Evolutionary conservation across 2,888 invertebrate species (phyloP), one percentile per base, ranked within the genome.

Genomic region (Zonitis immaculata): DNA sequence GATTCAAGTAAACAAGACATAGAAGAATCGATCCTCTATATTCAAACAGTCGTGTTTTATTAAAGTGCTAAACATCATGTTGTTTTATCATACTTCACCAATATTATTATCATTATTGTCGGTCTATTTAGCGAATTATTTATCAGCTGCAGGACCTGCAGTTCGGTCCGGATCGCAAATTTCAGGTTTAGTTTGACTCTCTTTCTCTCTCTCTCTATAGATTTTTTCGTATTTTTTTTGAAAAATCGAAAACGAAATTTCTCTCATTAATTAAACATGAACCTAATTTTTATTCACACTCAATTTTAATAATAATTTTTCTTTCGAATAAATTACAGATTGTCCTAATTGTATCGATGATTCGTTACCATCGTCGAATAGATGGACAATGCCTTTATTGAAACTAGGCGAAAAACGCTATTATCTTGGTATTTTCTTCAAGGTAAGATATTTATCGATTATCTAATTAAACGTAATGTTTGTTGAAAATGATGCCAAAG

Each of bases 391-490:
- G 93, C 93, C 93, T 8, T 79, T 93, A 54, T 79, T 91, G 62
- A 91, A 91, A 72, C 83, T 91, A 43, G 93, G 93, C 42, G 91
- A 91, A 71, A 94, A 93, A 76, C 81, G 89, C 69, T 93, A 93
- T 73, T 94, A 94, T 73, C 79, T 94, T 68, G 93, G 93, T 71
- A 93, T 93, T 75, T 94, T 94, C 79, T 94, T 93, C 78, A 93
- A 92, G 89, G 93, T 93, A 82, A 79, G 76, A n/a, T n/a, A n/a
- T 70, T 11, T 57, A 30, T 32, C n/a, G n/a, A n/a, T n/a, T n/a
- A n/a, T n/a, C n/a, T n/a, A n/a, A n/a, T n/a, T n/a, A n/a, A n/a
- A n/a, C n/a, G n/a, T n/a, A n/a, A n/a, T n/a, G n/a, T n/a, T n/a
- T n/a, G n/a, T n/a, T n/a, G n/a, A n/a, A n/a, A n/a, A n/a, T n/a